These are phyloP conservation scores for Poliocrania exsul DNA, from an alignment of 2,797 vertebrate genomes.

Conservation along the genomic window DNA sequence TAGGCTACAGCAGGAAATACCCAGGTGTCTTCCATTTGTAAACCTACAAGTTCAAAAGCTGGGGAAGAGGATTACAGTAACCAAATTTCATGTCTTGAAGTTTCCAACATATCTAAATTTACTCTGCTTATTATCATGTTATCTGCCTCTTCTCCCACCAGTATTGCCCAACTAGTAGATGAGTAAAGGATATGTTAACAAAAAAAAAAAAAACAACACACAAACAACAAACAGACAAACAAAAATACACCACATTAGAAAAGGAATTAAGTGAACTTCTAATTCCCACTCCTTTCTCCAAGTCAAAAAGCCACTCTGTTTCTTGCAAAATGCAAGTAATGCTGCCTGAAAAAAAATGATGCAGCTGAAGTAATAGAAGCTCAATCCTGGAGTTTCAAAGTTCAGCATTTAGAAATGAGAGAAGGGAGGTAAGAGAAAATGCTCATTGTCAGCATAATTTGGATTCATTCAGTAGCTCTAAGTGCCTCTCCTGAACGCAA, in stretches of 20 bases:
- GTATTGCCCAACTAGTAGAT: background rate
- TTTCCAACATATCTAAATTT: background rate
- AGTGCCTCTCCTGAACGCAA: background rate
- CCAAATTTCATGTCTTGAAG: background rate
- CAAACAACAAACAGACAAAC: background rate
- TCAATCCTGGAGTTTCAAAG: background rate
- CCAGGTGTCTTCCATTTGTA: background rate
- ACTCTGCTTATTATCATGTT: background rate
- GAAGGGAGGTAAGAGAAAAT: background rate
- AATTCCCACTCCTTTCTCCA: background rate
- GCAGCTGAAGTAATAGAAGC: background rate
- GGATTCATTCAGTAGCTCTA: background rate
- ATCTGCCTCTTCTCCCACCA: background rate
- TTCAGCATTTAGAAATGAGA: background rate
- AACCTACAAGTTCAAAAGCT: background rate
- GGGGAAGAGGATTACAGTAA: background rate
- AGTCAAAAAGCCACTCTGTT: background rate
- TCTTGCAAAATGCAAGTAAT: background rate
- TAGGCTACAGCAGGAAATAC: background rate
- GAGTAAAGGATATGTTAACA: background rate
- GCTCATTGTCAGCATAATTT: background rate
- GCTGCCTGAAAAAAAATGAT: background rate
- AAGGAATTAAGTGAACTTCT: background rate
- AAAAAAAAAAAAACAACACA: background rate
- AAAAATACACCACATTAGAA: background rate